Conservation (phyloP, 2,113 vertebrate species). For the cattle (Bos taurus) region DNA sequence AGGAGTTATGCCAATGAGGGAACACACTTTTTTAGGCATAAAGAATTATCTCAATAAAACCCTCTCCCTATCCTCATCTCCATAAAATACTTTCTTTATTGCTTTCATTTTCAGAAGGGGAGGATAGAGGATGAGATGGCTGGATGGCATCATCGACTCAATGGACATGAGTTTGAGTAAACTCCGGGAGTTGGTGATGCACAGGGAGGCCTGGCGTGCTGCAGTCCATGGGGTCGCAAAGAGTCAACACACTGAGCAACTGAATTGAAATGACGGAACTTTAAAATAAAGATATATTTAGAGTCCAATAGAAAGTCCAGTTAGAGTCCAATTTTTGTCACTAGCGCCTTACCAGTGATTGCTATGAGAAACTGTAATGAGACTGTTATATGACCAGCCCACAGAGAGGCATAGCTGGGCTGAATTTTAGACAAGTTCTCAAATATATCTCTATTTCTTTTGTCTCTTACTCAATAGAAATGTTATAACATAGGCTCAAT, state of each 20-base stretch:
- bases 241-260: background rate
- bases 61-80: background rate
- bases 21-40: too few relatives aligned
- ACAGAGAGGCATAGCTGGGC: background rate
- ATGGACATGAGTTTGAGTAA: background rate
- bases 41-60: background rate
- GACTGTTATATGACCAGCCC: background rate
- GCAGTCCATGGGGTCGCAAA: background rate
- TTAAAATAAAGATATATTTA: background rate
- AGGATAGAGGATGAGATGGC: background rate
- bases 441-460: background rate
- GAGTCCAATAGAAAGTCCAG: background rate
- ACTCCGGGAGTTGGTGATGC: background rate
- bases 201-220: background rate
- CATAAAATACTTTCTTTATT: background rate
- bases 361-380: background rate
- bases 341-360: background rate
- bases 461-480: background rate
- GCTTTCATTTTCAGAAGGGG: background rate
- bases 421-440: background rate
- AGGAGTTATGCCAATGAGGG: background rate
- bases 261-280: background rate
- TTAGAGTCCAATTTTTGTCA: background rate
- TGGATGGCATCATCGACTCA: background rate
- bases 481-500: background rate